Evolutionary conservation across 1,140 invertebrate genomes (phyloP), one percentile per base, ranked within the genome.

Genomic region (Bombus difficillimus): DNA sequence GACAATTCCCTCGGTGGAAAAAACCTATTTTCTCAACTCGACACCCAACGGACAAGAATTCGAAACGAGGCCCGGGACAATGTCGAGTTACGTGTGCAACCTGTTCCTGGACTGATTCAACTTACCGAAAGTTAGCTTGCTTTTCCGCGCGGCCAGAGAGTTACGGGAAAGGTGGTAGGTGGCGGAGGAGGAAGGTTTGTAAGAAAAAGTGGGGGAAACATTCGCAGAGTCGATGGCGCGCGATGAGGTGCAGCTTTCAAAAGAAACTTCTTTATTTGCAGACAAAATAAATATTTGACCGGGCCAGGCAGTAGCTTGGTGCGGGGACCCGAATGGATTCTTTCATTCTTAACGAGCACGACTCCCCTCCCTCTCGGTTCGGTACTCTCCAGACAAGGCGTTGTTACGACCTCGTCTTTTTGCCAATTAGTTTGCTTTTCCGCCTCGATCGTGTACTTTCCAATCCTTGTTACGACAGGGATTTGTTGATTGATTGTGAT

Each of bases 321-420:
- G 71, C 34, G 59, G 57, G 62, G 76, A 85, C 78, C 83, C 81
- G 89, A 92, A 92, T 90, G 91, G 91, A 89, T 92, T 88, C 88
- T 92, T 92, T 92, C 91, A 92, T 89, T 89, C 76, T 91, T 91
- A 90, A 91, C 88, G 90, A 91, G 85, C 68, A 66, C 73, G 39
- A 69, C 3, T 8, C 5, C 32, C 15, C 64, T 34, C 81, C 37
- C 66, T 22, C 2, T 53, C n/a, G 62, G 9, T n/a, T 43, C 57
- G 32, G 43, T 86, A 76, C 75, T 77, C 72, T 79, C 69, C 71
- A 73, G 59, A 64, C 68, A 59, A 64, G 18, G 71, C 64, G 66
- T 86, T 83, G 82, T 82, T 87, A 85, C 83, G 64, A 75, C 69
- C 69, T 47, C 37, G 53, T 57, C 59, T 82, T 39, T 72, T 57